phyloP scores from a whole-genome alignment of 1,140 invertebrate genomes.

The Lucilia cuprina region DNA sequence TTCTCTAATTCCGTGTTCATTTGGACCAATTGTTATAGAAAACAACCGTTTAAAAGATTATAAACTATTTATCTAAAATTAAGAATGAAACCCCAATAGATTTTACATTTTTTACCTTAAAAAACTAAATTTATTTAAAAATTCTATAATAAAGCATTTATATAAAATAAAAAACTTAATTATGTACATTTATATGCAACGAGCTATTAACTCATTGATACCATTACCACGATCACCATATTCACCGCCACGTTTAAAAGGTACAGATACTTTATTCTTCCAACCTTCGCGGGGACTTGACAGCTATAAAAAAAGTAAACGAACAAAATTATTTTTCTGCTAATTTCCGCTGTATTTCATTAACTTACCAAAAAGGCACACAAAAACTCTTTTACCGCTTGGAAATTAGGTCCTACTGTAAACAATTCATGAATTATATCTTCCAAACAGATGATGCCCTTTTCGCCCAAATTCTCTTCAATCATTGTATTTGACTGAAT shows the following conservation, averaged over 20 bases:
- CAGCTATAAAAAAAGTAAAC: conserved; percentile 42
- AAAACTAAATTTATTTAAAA: conserved; percentile 17
- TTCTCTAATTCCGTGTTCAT: too few species aligned
- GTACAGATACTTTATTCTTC: conserved; percentile 56
- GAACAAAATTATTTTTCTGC: conserved; percentile 3
- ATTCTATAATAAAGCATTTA: conserved; percentile 5
- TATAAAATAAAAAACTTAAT: conserved; percentile 25
- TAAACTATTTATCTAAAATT: too few species aligned
- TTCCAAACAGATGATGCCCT: conserved; percentile 59
- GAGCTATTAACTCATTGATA: conserved; percentile 56
- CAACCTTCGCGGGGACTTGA: conserved; percentile 58
- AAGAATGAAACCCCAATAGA: too few species aligned
- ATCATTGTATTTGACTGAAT: conserved; percentile 60
- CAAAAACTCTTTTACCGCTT: conserved; percentile 48
- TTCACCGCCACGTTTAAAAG: conserved; percentile 57
- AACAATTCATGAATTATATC: conserved; percentile 62
- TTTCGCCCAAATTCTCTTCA: conserved; percentile 54
- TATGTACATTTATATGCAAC: conserved; percentile 48
- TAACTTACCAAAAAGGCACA: conserved; percentile 52
- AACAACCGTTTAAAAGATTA: too few species aligned
- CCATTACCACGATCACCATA: conserved; percentile 55
- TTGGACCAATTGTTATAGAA: too few species aligned
- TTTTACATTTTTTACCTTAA: neutral
- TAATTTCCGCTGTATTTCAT: neutral
- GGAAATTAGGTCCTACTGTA: conserved; percentile 59